phyloP scores from a whole-genome alignment of 2,113 vertebrate species.

The Orthonyx spaldingii region DNA sequence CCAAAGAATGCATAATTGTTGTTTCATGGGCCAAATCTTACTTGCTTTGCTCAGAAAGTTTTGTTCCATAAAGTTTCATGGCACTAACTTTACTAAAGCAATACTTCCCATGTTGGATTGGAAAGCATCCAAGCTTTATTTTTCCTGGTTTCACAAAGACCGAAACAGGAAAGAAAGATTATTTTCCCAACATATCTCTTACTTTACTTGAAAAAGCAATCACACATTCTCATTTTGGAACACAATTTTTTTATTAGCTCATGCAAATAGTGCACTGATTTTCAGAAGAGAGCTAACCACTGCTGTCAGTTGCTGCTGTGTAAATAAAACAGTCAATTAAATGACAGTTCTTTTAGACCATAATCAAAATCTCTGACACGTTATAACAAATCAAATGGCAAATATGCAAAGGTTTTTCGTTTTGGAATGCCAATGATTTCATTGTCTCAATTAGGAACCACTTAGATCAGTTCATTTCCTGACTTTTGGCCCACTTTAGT shows the following conservation, averaged over 20 bases:
- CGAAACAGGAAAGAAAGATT: background rate
- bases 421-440: background rate
- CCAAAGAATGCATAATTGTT: background rate
- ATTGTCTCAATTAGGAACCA: background rate
- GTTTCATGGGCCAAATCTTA: background rate
- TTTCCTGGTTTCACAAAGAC: background rate
- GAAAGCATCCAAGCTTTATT: background rate
- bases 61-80: background rate
- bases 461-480: background rate
- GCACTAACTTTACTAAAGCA: background rate
- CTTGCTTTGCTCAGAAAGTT: background rate
- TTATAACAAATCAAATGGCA: background rate
- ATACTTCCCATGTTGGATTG: background rate
- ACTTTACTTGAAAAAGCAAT: background rate
- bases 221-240: background rate
- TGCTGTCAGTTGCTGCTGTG: background rate
- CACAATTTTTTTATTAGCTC: background rate
- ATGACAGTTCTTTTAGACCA: background rate
- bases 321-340: background rate
- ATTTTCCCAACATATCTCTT: background rate
- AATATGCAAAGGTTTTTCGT: background rate
- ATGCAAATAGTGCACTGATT: background rate
- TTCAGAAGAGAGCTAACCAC: background rate
- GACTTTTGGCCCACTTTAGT: background rate
- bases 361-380: background rate